Base-by-base conservation (phyloP, 1,140 invertebrate genomes). In the Meteorus sp. region DNA sequence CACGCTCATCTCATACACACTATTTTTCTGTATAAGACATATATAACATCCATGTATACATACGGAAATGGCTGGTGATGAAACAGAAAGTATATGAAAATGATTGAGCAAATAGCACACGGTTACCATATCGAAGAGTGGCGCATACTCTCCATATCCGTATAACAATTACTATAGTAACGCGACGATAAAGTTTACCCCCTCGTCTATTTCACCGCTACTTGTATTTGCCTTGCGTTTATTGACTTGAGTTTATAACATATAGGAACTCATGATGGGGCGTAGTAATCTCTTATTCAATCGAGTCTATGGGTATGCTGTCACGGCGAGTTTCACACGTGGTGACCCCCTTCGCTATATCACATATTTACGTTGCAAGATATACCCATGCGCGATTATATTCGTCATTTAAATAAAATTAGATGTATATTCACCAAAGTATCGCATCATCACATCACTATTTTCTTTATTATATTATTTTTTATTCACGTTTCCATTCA, bases 351-450 rank as follows among this genome's bases (percentile, higher is more conserved):
- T 53, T 29, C 23, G 13, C n/a, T 33, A 33, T 33, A 33, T 33
- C 29, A 11, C 29, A 33, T 33, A 33, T 33, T 33, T 33, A 33
- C 29, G n/a, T n/a, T n/a, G n/a, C 27, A 13, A 37, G 33, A 62
- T 59, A 57, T 65, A 73, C 75, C 73, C 71, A 73, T 77, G 72
- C 66, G n/a, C n/a, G n/a, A n/a, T n/a, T n/a, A n/a, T n/a, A n/a
- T n/a, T n/a, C n/a, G n/a, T n/a, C n/a, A n/a, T n/a, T n/a, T n/a
- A n/a, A n/a, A n/a, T n/a, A n/a, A n/a, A n/a, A n/a, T n/a, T n/a
- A n/a, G n/a, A n/a, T n/a, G n/a, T n/a, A n/a, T n/a, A n/a, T n/a
- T n/a, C n/a, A n/a, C n/a, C n/a, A n/a, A n/a, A n/a, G n/a, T n/a
- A n/a, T n/a, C n/a, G n/a, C n/a, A n/a, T n/a, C n/a, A n/a, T n/a